Base-by-base conservation (phyloP, 2,797 vertebrate species). In the Syndactyla subalaris region DNA sequence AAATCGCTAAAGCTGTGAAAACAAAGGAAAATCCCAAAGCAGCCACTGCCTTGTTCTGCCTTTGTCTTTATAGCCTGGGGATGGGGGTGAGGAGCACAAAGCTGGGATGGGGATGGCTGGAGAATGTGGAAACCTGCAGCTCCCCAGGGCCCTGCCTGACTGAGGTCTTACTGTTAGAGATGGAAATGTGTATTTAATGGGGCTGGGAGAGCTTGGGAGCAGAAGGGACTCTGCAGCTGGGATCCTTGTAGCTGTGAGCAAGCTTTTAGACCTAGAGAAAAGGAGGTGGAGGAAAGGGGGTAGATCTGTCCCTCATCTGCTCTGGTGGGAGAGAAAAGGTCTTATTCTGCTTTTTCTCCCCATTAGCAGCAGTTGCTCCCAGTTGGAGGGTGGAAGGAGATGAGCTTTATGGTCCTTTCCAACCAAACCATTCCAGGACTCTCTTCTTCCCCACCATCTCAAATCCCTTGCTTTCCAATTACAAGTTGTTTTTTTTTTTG, bases 161-260 rank as follows among this genome's bases (percentile, higher is more conserved):
- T 18, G 49, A 10, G 82, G 14, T 0, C 52, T 24, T 17, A 9
- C 20, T 24, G n/a, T 13, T 34, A 2, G 52, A 14, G 70, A 5
- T 14, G 48, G 17, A 12, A 12, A 9, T 0, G 7, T 0, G 0
- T 21, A 1, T 55, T 61, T 24, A 17, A 39, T 0, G 2, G 8
- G 49, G 32, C 41, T 19, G 23, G 1, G 54, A 20, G 81, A 14
- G 4, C 23, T 3, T 45, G 71, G 55, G 29, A 59, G 65, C 66
- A 39, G 51, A 14, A 92, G 21, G 0, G 7, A 10, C 52, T 1
- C 2, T 3, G 29, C 38, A 62, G 22, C 23, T 12, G 46, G 19
- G 30, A 6, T 54, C 36, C 27, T 22, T 14, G 21, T 5, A 26
- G 43, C 59, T 0, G 3, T 2, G 6, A 21, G 20, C 49, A 1